A percentile compares a stretch with the other conserved stretches of the same genome.
phyloP scores from a whole-genome alignment of 2,113 vertebrate species.

The Argyrosomus japonicus region DNA sequence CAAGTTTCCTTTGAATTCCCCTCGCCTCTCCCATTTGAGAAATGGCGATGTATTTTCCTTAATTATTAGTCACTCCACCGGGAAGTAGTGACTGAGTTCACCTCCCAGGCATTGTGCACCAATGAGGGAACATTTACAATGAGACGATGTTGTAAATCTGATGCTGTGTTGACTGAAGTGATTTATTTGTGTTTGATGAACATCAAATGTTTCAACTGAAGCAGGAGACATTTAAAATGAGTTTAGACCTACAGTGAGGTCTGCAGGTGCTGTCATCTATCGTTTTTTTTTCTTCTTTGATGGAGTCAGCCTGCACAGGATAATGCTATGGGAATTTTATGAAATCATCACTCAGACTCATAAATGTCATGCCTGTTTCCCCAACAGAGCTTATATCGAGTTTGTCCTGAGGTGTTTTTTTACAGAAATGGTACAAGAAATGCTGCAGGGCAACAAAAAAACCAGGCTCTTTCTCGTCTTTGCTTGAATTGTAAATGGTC shows the following conservation, averaged over 20 bases:
- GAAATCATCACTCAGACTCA: constrained; percentile 14
- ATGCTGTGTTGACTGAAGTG: background rate
- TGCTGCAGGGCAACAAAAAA: constrained; percentile 2
- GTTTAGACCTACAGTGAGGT: background rate
- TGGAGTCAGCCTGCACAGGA: constrained; percentile 14
- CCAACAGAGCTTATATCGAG: background rate
- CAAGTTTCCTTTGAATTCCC: constrained; percentile 15
- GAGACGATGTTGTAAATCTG: background rate
- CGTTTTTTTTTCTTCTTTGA: background rate
- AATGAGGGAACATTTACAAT: constrained; percentile 1
- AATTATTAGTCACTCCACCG: constrained; percentile 45
- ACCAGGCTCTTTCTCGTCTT: background rate
- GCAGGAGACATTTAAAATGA: background rate
- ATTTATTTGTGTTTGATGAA: background rate
- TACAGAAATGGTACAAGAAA: constrained; percentile 26
- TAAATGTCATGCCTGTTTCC: constrained; percentile 47
- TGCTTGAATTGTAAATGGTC: background rate
- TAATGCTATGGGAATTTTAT: constrained; percentile 11
- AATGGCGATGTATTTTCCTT: constrained; percentile 25
- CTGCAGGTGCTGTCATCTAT: background rate
- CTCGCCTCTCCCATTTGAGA: constrained; percentile 17
- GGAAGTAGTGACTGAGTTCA: constrained; percentile 40
- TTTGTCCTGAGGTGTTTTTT: constrained; percentile 5
- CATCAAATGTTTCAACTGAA: background rate
- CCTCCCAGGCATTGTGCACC: background rate